Evolutionary conservation across 2,113 vertebrate species (phyloP), one percentile per base, ranked within the genome.

Genomic region (Indicator maculatus): DNA sequence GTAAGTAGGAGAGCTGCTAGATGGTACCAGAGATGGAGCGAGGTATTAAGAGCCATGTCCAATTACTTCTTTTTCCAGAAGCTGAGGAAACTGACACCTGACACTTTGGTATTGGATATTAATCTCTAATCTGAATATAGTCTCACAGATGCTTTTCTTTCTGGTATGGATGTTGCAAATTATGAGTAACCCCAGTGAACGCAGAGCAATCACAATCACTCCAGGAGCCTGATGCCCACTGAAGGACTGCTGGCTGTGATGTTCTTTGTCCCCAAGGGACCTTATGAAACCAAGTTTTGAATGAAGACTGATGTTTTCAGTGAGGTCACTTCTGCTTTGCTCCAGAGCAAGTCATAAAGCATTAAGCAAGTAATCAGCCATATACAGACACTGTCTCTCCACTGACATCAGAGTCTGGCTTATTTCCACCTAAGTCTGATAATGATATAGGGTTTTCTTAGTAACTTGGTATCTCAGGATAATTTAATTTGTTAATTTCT

Each of bases 11-110:
- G 10, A 52, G 73, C 28, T 66, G 75, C 38, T 60, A 86, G 59
- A 44, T 3, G 3, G 16, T 8, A 64, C 39, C 14, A 26, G 70
- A 61, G 65, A 31, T 86, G 60, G 88, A 83, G 76, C 1, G 2
- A 92, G 56, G 21, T 74, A 26, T 74, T 74, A 77, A 81, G 70
- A 91, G 50, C 52, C 4, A 3, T 95, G 33, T 58, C 8, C 16
- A 60, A 72, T n/a, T 63, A 60, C 64, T 90, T 52, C 78, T 83
- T 82, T 86, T 88, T 83, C 61, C 91, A 95, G 87, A 81, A 63
- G 44, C 59, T 63, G 66, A 77, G 79, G 26, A 75, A 75, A 63
- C 72, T 50, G 89, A 72, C 88, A 77, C 76, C n/a, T 94, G 59
- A 28, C n/a, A 18, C 87, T 74, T 50, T 16, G 56, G 21, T 9